A percentile compares a stretch with the other conserved stretches of the same genome.
Evolutionary conservation across 2,888 invertebrate genomes (phyloP).

Genomic region (Opisthograptis luteolata): DNA sequence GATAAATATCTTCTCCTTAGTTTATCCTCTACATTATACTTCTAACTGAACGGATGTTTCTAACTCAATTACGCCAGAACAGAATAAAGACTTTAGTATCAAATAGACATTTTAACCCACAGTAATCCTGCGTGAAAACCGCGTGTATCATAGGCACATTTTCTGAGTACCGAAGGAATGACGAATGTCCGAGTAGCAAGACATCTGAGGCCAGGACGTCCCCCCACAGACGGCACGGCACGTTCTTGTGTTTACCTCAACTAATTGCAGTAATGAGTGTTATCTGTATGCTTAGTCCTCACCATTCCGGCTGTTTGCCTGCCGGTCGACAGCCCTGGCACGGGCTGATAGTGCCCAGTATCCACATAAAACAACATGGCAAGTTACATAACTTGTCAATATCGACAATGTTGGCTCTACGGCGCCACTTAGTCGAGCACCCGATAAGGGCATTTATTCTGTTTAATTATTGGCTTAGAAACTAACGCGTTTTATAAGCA

Average conservation of each 20-base stretch:
- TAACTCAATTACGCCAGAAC: no score
- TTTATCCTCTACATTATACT: no score
- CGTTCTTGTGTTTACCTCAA: slow-evolving; percentile 71
- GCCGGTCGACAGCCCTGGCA: slow-evolving; percentile 59
- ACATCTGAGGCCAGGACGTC: slow-evolving; percentile 39
- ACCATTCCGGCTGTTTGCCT: slow-evolving; percentile 68
- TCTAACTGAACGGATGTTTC: no score
- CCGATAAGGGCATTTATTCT: slow-evolving; percentile 24
- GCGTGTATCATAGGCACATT: no score
- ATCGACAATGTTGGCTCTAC: slow-evolving; percentile 38
- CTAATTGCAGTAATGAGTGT: slow-evolving; percentile 79
- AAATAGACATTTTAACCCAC: no score
- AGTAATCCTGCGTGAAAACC: no score
- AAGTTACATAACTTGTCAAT: no score
- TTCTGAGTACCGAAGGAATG: not conserved
- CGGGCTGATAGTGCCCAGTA: slow-evolving; percentile 49
- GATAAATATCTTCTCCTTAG: no score
- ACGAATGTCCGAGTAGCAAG: slow-evolving; percentile 24
- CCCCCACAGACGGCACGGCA: slow-evolving; percentile 30
- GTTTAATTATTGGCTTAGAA: slow-evolving; percentile 20
- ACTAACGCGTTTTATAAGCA: slow-evolving; percentile 9
- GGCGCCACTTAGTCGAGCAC: slow-evolving; percentile 39
- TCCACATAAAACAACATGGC: slow-evolving; percentile 38
- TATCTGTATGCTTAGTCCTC: slow-evolving; percentile 66
- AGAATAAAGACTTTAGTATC: no score